Evolutionary conservation across 1,140 invertebrate species (phyloP).

Genomic region (Pachypeltis micranthus): DNA sequence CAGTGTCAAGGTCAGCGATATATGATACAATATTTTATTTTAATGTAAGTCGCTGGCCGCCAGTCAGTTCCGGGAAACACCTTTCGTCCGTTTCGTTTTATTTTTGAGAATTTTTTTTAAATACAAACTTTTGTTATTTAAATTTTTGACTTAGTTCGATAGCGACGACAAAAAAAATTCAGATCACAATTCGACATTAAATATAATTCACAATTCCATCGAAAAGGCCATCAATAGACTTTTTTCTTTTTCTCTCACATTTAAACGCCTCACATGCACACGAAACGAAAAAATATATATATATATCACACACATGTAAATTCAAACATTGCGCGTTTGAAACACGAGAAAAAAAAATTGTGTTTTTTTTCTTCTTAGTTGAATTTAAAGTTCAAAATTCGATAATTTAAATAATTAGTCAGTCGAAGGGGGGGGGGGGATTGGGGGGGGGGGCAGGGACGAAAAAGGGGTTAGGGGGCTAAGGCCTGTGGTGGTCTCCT

Average conservation of each 20-base stretch:
- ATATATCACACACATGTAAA: conserved; percentile 9
- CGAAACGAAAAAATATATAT: too few species aligned
- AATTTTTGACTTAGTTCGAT: not conserved
- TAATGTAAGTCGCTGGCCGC: not conserved
- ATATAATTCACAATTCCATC: not conserved
- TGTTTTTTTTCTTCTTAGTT: not conserved
- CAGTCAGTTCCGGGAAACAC: conserved; percentile 11
- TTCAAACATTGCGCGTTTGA: not conserved
- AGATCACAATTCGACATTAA: conserved; percentile 8
- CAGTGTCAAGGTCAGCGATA: not conserved
- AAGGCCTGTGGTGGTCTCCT: conserved; percentile 5
- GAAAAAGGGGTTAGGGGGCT: not conserved
- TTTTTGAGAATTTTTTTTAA: too few species aligned
- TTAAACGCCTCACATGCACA: conserved; percentile 1
- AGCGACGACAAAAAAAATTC: not conserved
- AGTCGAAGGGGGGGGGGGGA: not conserved
- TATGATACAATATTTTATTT: too few species aligned
- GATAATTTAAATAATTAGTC: not conserved
- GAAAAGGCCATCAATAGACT: not conserved
- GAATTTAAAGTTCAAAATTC: not conserved
- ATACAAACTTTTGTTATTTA: not conserved
- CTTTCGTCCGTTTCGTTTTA: conserved; percentile 1
- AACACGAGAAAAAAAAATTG: too few species aligned
- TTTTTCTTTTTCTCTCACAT: too few species aligned
- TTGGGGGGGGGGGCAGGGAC: not conserved